Base-by-base conservation (phyloP, 2,888 invertebrate species). In the Heliconius cydno region DNA sequence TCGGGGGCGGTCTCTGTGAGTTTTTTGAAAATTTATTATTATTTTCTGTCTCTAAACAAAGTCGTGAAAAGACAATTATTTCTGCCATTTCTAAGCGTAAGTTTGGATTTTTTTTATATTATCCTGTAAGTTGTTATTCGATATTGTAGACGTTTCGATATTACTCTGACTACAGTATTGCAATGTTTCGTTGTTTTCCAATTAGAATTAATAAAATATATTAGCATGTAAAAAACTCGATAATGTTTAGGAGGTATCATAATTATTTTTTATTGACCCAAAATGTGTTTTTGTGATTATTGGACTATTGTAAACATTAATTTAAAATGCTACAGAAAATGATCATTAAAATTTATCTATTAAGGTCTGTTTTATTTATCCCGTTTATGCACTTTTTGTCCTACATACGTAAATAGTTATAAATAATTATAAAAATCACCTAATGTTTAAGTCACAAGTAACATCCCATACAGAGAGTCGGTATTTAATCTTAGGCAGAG, bases 341-440 rank as follows among this genome's bases (percentile, higher is more conserved):
- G 92, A 93, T 93, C 91, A 94, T 94, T 93, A 94, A 94, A 94
- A 92, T 92, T 91, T 93, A 94, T 90, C 92, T 93, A 93, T 92
- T 93, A 91, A 91, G 90, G 84, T 73, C 83, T 81, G 28, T 83
- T 83, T 84, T 81, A 81, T 83, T 85, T 79, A 65, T 72, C 52
- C 52, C 46, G 41, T 34, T 75, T 71, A 9, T 52, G 52, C 52
- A 52, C 52, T 52, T 52, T 52, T 5, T 5, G 6, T 52, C 15
- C 2, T 52, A 52, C 19, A 52, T 52, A 19, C 30, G 4, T 30
- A 30, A 30, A 30, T 30, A 30, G 2, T 30, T 34, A 34, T 34
- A 34, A 34, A 34, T 1, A 34, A 34, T 34, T 15, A 3, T 46
- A 46, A 15, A 52, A 52, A 46, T 46, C 46, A 19, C 46, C 5